Conservation (phyloP, 1,140 invertebrate genomes). For the Glossosoma conforme region DNA sequence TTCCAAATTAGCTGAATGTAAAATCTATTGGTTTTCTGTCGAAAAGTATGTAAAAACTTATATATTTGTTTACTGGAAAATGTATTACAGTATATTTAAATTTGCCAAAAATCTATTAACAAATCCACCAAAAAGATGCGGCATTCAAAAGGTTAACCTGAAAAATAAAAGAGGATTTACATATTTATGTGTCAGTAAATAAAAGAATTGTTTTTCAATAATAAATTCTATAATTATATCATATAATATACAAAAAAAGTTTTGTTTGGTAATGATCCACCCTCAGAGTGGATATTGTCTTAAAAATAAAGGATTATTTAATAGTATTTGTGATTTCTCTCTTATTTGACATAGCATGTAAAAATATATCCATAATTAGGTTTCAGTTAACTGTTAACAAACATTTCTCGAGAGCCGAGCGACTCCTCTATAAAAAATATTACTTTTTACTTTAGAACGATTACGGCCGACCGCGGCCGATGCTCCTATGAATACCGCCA, state of each 20-base stretch:
- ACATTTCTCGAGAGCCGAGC: background rate
- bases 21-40: no score
- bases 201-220: conserved; percentile 21
- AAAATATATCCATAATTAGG: conserved; percentile 31
- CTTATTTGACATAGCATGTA: conserved; percentile 26
- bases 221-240: conserved; percentile 33
- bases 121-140: background rate
- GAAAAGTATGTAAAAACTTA: background rate
- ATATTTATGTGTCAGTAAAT: background rate
- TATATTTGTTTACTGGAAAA: background rate
- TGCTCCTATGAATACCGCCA: no score
- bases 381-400: conserved; percentile 19
- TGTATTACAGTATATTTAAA: background rate
- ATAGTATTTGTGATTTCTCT: conserved; percentile 29
- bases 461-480: no score
- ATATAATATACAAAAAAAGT: conserved; percentile 32
- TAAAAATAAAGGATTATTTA: conserved; percentile 32
- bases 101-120: background rate
- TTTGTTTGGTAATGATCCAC: conserved; percentile 32
- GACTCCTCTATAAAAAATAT: conserved; percentile 7
- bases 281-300: conserved; percentile 31
- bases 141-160: background rate
- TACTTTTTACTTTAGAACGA: conserved; percentile 4
- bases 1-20: no score
- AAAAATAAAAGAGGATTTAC: conserved; percentile 4